phyloP scores from a whole-genome alignment of 2,797 vertebrate species.

The Enteromius unitaeniatus region DNA sequence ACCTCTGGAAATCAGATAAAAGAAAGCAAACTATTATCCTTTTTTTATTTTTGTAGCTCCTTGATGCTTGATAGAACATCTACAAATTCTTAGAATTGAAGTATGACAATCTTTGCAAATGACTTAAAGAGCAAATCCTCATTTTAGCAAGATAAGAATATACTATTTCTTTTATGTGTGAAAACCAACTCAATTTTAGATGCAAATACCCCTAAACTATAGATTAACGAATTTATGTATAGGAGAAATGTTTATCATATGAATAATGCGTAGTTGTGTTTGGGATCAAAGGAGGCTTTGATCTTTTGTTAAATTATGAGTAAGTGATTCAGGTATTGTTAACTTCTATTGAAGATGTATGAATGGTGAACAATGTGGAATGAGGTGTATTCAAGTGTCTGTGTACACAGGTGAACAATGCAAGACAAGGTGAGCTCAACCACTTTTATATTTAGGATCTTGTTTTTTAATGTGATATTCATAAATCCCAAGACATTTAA shows the following conservation, averaged over 20 bases:
- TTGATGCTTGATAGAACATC: slow-evolving; percentile 52
- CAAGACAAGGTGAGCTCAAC: slow-evolving; percentile 24
- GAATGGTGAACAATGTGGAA: slow-evolving; percentile 44
- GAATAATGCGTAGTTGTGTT: not conserved
- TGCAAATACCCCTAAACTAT: not conserved
- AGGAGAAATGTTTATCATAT: not conserved
- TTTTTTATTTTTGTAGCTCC: slow-evolving; percentile 23
- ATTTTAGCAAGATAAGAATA: not conserved
- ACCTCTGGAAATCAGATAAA: slow-evolving; percentile 57
- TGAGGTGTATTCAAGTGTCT: slow-evolving; percentile 22
- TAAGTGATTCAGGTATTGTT: slow-evolving; percentile 23
- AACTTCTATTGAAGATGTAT: slow-evolving; percentile 3
- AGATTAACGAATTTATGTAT: not conserved
- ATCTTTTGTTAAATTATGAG: slow-evolving; percentile 38
- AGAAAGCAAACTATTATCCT: slow-evolving; percentile 42
- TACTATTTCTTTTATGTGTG: not conserved
- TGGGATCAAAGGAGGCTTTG: slow-evolving; percentile 22
- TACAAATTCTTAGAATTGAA: not conserved
- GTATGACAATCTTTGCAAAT: not conserved
- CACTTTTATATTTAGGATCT: not conserved
- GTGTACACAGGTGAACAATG: slow-evolving; percentile 51
- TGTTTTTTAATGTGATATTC: slow-evolving; percentile 1
- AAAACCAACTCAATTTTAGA: not conserved
- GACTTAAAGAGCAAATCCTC: not conserved
- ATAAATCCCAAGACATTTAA: not conserved